Evolutionary conservation across 2,113 vertebrate genomes (phyloP), one percentile per base, ranked within the genome.

Genomic region (Leucosticte australis): DNA sequence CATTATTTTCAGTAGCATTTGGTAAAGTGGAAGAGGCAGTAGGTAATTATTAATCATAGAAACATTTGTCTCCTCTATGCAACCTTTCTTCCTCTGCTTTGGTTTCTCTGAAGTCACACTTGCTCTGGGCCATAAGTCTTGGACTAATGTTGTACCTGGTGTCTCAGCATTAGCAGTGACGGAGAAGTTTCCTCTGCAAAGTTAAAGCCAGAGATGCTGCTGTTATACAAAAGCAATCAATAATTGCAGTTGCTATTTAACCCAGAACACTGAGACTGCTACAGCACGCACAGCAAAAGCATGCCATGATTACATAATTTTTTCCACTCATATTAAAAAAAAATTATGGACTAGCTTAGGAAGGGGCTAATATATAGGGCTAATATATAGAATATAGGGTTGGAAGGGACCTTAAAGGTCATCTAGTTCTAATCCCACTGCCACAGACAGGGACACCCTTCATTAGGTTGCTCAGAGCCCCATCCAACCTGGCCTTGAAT

Each of bases 41-140:
- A 65, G 84, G 67, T 94, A 90, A 96, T 95, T 94, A 92, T 85
- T 83, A 97, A 76, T 89, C 74, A 79, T 21, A 83, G 75, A 76
- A 94, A 92, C 70, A 74, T 84, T 71, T 84, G 62, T n/a, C 57
- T 94, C 20, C 37, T 75, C 71, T 47, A 1, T 78, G 60, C 28
- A 89, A 23, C 64, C 37, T 92, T 90, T 69, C n/a, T 14, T 79
- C 62, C 47, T 71, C 49, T 77, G 24, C 39, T 44, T 55, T 23
- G 42, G 7, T 26, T 94, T 62, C 78, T 62, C 39, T 83, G 33
- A 42, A 65, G 50, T n/a, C 70, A 57, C 4, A 6, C 31, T 91
- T 84, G 60, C 59, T 89, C 65, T 73, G 49, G 62, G 39, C 53
- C 83, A 16, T 44, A 13, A 87, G 24, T 41, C 47, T 65, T 22